Percentiles rank a stretch among this genome's conserved stretches.
phyloP scores from a whole-genome alignment of 2,113 vertebrate genomes.

The Rafetus swinhoei region DNA sequence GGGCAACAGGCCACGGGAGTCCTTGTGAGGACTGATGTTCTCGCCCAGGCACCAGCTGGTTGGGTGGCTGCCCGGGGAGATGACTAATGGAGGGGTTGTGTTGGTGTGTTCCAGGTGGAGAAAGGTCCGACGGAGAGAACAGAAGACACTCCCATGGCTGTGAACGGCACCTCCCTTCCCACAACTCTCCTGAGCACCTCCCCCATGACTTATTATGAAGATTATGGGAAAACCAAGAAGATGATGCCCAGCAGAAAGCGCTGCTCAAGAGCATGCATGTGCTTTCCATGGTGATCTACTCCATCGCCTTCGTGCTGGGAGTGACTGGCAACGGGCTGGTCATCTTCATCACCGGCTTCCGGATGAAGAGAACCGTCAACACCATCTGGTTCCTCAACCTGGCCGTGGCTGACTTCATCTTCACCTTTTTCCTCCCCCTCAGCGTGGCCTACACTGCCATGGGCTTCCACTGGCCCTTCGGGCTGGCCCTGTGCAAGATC shows the following conservation, averaged over 20 bases:
- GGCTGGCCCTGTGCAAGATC: conserved; percentile 80
- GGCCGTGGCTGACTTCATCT: conserved; percentile 87
- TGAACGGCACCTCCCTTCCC: not conserved
- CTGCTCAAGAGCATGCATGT: not conserved
- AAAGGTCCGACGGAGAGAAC: not conserved
- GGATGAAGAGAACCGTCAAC: conserved; percentile 83
- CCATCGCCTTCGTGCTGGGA: conserved; percentile 79
- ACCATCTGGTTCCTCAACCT: conserved; percentile 91
- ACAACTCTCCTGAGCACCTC: not conserved
- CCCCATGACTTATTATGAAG: not conserved
- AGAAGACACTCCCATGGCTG: not conserved
- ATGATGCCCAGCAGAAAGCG: accelerated
- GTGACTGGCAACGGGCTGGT: conserved; percentile 82
- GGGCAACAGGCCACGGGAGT: not conserved
- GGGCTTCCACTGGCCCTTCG: conserved; percentile 82
- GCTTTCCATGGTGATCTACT: conserved; percentile 79
- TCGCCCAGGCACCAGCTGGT: not conserved
- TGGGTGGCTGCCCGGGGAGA: not conserved
- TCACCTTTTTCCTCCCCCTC: conserved; percentile 86
- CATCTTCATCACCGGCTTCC: conserved; percentile 84
- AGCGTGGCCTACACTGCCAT: conserved; percentile 72
- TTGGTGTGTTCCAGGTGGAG: not conserved
- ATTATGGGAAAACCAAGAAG: not conserved
- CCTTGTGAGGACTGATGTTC: too few species aligned
- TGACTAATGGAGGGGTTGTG: not conserved